Evolutionary conservation across 2,888 invertebrate species (phyloP).

Genomic region (Drosophila recens): DNA sequence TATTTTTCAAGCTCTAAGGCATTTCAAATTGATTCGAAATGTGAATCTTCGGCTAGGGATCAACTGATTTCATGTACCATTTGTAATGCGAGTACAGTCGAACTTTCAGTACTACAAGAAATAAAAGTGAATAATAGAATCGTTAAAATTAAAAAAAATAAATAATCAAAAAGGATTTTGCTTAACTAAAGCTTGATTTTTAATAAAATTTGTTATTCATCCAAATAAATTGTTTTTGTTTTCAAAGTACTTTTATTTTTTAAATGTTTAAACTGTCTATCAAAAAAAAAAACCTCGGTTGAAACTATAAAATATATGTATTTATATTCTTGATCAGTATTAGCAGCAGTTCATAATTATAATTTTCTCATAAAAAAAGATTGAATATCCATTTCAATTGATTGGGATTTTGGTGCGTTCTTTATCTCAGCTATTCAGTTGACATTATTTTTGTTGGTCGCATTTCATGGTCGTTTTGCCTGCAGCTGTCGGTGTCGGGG

Average conservation of each 20-base stretch:
- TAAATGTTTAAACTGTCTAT: not conserved
- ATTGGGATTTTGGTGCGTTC: not conserved
- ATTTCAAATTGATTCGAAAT: slow-evolving; percentile 11
- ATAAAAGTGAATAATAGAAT: no score
- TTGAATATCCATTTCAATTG: not conserved
- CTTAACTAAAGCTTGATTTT: no score
- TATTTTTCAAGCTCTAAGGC: slow-evolving; percentile 4
- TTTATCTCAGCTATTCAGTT: slow-evolving; percentile 10
- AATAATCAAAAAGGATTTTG: no score
- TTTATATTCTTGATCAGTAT: no score
- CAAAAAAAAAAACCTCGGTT: not conserved
- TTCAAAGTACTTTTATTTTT: not conserved
- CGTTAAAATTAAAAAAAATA: no score
- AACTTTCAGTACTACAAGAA: no score
- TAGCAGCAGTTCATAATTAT: not conserved
- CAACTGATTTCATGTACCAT: not conserved
- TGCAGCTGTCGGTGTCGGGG: slow-evolving; percentile 48
- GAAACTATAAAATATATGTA: no score
- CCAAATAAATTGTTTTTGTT: not conserved
- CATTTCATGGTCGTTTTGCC: slow-evolving; percentile 42
- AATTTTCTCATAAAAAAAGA: not conserved
- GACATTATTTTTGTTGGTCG: slow-evolving; percentile 32
- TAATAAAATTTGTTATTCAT: no score
- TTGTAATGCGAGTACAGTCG: not conserved
- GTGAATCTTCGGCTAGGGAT: not conserved